These are phyloP conservation scores for Porites lobata DNA, from an alignment of 92 coral and sea anemone genomes.

Conservation along the genomic window DNA sequence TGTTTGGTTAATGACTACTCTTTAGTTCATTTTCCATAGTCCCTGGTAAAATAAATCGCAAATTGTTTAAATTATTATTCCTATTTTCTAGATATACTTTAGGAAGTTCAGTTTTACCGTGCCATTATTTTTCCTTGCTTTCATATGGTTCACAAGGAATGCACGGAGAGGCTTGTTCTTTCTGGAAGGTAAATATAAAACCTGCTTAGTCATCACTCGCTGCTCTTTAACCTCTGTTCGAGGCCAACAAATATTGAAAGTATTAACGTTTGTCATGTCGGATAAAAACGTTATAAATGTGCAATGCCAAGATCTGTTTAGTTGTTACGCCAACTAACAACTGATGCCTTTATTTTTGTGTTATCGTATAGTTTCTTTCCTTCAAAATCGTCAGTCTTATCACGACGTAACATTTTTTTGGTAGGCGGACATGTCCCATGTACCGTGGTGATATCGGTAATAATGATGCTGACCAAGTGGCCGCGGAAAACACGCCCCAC, in stretches of 20 bases:
- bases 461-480: neutral
- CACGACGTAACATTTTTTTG: neutral
- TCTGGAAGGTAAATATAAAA: slow-evolving; percentile 24
- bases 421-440: neutral
- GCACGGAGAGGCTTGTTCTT: slow-evolving; percentile 7
- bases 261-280: no score
- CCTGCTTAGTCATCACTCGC: no score
- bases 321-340: no score
- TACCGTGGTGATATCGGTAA: neutral
- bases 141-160: slow-evolving; percentile 24
- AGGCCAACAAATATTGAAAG: no score
- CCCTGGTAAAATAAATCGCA: neutral
- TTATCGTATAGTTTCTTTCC: no score
- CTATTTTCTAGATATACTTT: neutral
- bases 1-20: no score
- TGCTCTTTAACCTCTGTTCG: no score
- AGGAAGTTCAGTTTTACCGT: slow-evolving; percentile 19
- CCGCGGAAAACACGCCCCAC: neutral
- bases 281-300: no score
- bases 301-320: no score
- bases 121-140: slow-evolving; percentile 10
- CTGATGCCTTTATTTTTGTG: no score
- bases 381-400: neutral
- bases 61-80: neutral
- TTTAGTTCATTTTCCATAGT: no score